These are phyloP conservation scores for Anseranas semipalmata DNA, from an alignment of 2,113 vertebrate species.

Conservation along the genomic window DNA sequence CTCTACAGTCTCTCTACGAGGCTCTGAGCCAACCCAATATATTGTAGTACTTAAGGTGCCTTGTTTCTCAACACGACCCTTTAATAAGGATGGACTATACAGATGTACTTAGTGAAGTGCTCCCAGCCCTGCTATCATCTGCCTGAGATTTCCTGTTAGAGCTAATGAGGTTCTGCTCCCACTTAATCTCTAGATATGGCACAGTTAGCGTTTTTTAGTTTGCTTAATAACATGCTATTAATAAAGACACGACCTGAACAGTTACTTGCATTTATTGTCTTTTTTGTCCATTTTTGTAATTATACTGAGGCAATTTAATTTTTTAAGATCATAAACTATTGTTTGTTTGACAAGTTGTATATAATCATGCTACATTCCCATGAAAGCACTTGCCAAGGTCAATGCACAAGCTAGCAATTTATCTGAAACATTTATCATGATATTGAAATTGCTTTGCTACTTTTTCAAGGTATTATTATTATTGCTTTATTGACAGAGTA, in stretches of 20 bases:
- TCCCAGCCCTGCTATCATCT: slow-evolving; percentile 20
- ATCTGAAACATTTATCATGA: slow-evolving; percentile 46
- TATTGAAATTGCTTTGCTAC: background rate
- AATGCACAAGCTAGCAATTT: slow-evolving; percentile 11
- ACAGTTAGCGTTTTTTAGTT: slow-evolving; percentile 50
- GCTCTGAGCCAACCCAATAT: background rate
- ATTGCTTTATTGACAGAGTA: slow-evolving; percentile 27
- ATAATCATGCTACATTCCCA: background rate
- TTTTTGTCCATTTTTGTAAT: background rate
- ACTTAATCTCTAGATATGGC: slow-evolving; percentile 60
- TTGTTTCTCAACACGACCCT: background rate
- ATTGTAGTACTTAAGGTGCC: background rate
- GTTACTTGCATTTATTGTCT: slow-evolving; percentile 52
- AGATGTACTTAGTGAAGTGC: background rate
- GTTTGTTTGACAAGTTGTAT: slow-evolving; percentile 35
- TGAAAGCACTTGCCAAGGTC: background rate
- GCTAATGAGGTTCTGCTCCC: slow-evolving; percentile 57
- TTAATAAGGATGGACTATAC: background rate
- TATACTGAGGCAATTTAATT: slow-evolving; percentile 6
- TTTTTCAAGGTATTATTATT: slow-evolving; percentile 40
- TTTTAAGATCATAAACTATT: slow-evolving; percentile 31
- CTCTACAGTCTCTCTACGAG: background rate
- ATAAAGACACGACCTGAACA: slow-evolving; percentile 48
- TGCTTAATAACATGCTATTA: slow-evolving; percentile 59
- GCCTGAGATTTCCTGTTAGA: slow-evolving; percentile 36